A percentile compares a stretch with the other conserved stretches of the same genome.
Conservation (phyloP, 2,113 vertebrate species). For the Xiphias gladius region DNA sequence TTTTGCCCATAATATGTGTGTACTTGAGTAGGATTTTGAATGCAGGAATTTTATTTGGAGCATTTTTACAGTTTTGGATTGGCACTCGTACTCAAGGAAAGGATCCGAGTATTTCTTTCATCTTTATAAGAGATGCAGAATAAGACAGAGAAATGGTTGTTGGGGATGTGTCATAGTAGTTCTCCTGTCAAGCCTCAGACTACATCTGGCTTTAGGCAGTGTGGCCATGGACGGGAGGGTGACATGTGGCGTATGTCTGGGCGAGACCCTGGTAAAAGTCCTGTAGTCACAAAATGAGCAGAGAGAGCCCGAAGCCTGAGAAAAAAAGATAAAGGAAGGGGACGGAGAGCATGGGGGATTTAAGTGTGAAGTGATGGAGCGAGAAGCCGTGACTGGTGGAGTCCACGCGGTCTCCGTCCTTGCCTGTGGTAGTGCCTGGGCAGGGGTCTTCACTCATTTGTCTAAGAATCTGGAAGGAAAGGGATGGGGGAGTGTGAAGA, state of each 20-base stretch:
- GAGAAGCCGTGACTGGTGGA: constrained; percentile 71
- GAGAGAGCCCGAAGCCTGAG: constrained; percentile 65
- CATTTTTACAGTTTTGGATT: constrained; percentile 26
- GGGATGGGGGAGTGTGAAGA: constrained; percentile 70
- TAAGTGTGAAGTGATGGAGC: constrained; percentile 80
- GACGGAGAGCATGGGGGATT: constrained; percentile 47
- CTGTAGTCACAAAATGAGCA: constrained; percentile 79
- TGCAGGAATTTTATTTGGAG: background rate
- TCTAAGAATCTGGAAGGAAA: constrained; percentile 63
- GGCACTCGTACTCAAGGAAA: background rate
- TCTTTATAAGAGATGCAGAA: constrained; percentile 25
- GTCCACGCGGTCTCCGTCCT: constrained; percentile 72
- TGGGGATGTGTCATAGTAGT: constrained; percentile 60
- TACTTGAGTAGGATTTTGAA: background rate
- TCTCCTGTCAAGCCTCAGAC: constrained; percentile 69
- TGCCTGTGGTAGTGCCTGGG: constrained; percentile 81
- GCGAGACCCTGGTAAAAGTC: constrained; percentile 81
- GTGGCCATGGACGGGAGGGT: constrained; percentile 61
- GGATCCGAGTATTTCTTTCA: background rate
- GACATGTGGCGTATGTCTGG: constrained; percentile 83
- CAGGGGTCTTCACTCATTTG: constrained; percentile 74
- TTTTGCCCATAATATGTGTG: background rate
- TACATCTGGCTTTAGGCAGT: constrained; percentile 65
- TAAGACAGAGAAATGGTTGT: constrained; percentile 48
- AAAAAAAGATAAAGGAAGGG: constrained; percentile 47